phyloP scores from a whole-genome alignment of 1,140 invertebrate genomes.

The Brachionus plicatilis region DNA sequence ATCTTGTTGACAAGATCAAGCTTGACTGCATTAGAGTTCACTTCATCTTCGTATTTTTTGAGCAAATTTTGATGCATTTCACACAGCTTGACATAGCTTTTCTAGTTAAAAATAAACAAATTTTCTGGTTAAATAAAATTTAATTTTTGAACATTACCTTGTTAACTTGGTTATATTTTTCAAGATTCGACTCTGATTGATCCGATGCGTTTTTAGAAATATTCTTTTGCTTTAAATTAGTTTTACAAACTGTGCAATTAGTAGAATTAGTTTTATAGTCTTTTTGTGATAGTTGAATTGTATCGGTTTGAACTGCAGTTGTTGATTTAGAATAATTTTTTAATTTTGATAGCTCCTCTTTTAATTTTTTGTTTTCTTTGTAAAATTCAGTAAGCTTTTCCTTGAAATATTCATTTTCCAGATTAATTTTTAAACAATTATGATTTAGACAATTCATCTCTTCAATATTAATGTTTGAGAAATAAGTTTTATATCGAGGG shows the following conservation, averaged over 20 bases:
- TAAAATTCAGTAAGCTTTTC: slow-evolving; percentile 27
- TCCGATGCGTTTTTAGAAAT: not conserved
- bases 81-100: slow-evolving; percentile 25
- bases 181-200: not conserved
- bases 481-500: not conserved
- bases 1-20: slow-evolving; percentile 19
- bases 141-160: slow-evolving; percentile 5
- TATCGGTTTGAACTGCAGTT: not conserved
- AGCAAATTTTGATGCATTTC: slow-evolving; percentile 38
- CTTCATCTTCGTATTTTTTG: slow-evolving; percentile 35
- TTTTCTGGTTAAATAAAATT: not conserved
- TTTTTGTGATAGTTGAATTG: not conserved
- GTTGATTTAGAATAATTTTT: not conserved
- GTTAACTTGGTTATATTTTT: not conserved
- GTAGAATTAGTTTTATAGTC: not conserved
- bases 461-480: not conserved
- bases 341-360: not conserved
- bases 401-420: slow-evolving; percentile 37
- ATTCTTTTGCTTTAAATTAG: not conserved
- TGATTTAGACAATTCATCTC: not conserved
- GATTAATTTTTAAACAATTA: not conserved
- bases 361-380: slow-evolving; percentile 25
- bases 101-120: not conserved
- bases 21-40: slow-evolving; percentile 10
- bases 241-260: not conserved